Evolutionary conservation across 2,113 vertebrate genomes (phyloP).

Genomic region (Pavo muticus): DNA sequence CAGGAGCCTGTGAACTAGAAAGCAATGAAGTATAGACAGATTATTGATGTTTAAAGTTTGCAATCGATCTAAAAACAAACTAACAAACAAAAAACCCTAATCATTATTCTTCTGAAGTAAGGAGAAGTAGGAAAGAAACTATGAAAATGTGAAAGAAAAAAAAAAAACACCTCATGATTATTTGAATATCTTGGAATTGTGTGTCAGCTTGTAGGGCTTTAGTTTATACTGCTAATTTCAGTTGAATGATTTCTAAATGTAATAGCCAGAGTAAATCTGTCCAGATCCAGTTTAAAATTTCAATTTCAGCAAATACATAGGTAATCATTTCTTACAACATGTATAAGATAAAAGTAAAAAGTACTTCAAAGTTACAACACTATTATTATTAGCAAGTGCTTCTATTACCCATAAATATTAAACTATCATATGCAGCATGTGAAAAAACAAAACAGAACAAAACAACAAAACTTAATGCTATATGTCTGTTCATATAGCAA

Average conservation of each 20-base stretch:
- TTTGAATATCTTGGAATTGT: neutral
- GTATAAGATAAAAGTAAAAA: neutral
- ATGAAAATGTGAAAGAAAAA: neutral
- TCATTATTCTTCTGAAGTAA: neutral
- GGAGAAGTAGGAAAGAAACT: neutral
- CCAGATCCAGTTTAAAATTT: neutral
- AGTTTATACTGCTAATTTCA: neutral
- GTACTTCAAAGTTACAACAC: neutral
- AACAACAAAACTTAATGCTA: neutral
- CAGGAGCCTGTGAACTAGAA: neutral
- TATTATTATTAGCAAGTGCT: neutral
- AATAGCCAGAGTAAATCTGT: neutral
- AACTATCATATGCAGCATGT: neutral
- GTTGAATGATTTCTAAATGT: neutral
- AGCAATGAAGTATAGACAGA: neutral
- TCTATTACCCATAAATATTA: neutral
- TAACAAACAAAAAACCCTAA: neutral
- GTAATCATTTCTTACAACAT: neutral
- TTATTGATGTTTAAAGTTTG: neutral
- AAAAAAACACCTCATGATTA: neutral
- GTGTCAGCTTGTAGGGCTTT: neutral
- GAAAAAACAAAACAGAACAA: neutral
- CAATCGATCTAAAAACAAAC: too few relatives aligned
- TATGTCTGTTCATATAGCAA: neutral
- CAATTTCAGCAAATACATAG: neutral